These are phyloP conservation scores for Aricia artaxerxes DNA, from an alignment of 2,888 invertebrate genomes.

Conservation along the genomic window DNA sequence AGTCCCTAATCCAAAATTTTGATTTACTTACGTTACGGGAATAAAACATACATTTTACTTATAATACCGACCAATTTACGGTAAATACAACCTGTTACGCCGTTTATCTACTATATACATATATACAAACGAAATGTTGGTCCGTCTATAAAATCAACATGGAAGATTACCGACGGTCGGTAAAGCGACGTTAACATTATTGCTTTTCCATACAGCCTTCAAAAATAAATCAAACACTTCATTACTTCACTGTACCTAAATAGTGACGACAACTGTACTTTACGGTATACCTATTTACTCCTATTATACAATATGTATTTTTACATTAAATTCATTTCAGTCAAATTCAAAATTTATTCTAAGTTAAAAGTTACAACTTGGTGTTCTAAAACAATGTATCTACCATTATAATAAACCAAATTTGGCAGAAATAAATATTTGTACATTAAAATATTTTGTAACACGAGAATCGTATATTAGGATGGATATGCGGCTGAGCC, in stretches of 20 bases:
- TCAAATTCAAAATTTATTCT: conserved; percentile 31
- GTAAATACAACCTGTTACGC: conserved; percentile 63
- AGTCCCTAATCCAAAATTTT: neutral
- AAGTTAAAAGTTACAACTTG: conserved; percentile 30
- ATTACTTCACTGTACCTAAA: conserved; percentile 7
- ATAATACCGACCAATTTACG: conserved; percentile 18
- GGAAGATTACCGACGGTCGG: conserved; percentile 28
- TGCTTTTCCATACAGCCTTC: conserved; percentile 19
- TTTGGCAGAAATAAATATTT: conserved; percentile 28
- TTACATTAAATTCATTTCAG: conserved; percentile 31
- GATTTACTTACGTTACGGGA: neutral
- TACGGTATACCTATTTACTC: conserved; percentile 13
- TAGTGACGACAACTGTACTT: conserved; percentile 11
- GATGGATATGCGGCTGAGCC: conserved; percentile 76
- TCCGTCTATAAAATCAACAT: conserved; percentile 67
- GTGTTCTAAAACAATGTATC: conserved; percentile 29
- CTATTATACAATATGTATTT: conserved; percentile 13
- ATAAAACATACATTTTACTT: conserved; percentile 15
- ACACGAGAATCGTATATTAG: conserved; percentile 54
- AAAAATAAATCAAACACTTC: neutral
- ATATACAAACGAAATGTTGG: conserved; percentile 73
- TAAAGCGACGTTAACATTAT: neutral
- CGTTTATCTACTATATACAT: conserved; percentile 72
- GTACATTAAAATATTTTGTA: conserved; percentile 17
- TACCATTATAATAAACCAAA: conserved; percentile 16